Evolutionary conservation across 2,888 invertebrate species (phyloP).

Genomic region (Pheosia gnoma): DNA sequence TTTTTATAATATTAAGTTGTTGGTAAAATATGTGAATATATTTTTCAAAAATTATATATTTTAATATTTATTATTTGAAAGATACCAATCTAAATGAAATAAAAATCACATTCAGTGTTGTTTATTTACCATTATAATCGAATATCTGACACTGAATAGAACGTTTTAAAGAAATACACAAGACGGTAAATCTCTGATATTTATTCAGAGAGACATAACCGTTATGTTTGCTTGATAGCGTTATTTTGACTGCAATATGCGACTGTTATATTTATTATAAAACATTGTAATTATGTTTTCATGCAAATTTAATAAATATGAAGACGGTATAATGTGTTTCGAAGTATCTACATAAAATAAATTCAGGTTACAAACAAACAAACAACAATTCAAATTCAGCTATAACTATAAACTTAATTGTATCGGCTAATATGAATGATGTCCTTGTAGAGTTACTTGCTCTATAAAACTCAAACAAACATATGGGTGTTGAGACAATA

Average conservation of each 20-base stretch:
- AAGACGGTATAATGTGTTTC: background rate
- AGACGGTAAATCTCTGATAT: conserved; percentile 23
- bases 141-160: conserved; percentile 33
- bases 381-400: too few species aligned
- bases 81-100: conserved; percentile 12
- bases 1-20: too few species aligned
- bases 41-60: too few species aligned
- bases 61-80: background rate
- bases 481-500: background rate
- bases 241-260: conserved; percentile 17
- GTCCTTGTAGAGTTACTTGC: background rate
- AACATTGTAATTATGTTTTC: background rate
- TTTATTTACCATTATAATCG: conserved; percentile 13
- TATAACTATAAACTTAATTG: too few species aligned
- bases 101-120: conserved; percentile 25
- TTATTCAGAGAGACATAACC: conserved; percentile 18
- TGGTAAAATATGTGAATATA: too few species aligned
- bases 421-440: too few species aligned
- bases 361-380: background rate
- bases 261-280: background rate
- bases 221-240: conserved; percentile 17
- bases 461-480: background rate
- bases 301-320: background rate
- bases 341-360: background rate
- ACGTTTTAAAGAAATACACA: conserved; percentile 17